Conservation (phyloP, 2,113 vertebrate species). For the Harpagus bidentatus region DNA sequence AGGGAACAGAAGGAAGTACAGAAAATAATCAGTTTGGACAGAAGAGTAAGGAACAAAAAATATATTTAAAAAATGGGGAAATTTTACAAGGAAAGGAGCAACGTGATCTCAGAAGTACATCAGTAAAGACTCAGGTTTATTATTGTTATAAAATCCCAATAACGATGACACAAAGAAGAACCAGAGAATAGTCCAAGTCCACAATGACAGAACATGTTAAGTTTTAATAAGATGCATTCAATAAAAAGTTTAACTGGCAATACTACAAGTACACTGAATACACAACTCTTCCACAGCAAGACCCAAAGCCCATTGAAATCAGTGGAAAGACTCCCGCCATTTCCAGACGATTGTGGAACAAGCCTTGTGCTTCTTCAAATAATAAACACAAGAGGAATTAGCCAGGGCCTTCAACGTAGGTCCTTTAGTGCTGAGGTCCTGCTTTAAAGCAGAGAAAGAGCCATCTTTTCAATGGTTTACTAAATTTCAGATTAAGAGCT, state of each 20-base stretch:
- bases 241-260: background rate
- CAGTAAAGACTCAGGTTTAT: background rate
- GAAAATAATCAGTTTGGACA: background rate
- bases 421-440: background rate
- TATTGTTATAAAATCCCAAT: background rate
- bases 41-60: background rate
- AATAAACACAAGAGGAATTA: background rate
- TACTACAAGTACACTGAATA: background rate
- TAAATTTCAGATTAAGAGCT: background rate
- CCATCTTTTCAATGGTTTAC: background rate
- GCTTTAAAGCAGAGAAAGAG: background rate
- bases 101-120: background rate
- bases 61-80: background rate
- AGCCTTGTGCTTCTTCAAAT: background rate
- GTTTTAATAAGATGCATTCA: background rate
- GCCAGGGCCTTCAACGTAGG: background rate
- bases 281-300: fast-evolving
- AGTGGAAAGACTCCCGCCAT: background rate
- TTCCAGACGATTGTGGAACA: background rate
- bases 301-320: background rate
- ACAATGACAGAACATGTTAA: background rate
- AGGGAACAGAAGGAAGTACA: background rate
- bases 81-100: background rate
- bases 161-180: background rate
- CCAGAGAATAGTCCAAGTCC: background rate